These are phyloP conservation scores for Drepana arcuata DNA, from an alignment of 1,140 invertebrate genomes.

Conservation along the genomic window DNA sequence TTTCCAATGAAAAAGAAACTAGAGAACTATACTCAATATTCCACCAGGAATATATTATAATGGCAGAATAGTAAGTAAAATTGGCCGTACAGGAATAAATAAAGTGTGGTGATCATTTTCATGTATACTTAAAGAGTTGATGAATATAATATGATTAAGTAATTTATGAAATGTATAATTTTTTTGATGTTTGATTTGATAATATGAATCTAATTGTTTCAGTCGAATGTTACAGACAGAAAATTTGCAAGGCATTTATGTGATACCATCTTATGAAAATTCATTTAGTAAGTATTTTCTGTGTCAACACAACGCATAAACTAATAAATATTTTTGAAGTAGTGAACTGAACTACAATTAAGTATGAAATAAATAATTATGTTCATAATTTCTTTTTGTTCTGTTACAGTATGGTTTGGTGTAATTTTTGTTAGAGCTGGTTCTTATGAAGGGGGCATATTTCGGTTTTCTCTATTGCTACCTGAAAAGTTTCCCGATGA, in stretches of 20 bases:
- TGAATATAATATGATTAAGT: too few relatives aligned
- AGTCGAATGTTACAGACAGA: slow-evolving; percentile 90
- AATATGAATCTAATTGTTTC: slow-evolving; percentile 48
- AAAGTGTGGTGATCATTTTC: too few relatives aligned
- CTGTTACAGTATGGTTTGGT: slow-evolving; percentile 90
- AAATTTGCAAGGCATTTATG: slow-evolving; percentile 90
- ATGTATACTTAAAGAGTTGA: too few relatives aligned
- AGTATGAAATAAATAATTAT: too few relatives aligned
- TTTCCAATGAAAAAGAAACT: slow-evolving; percentile 36
- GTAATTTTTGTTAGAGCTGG: slow-evolving; percentile 92
- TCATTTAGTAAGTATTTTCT: slow-evolving; percentile 78
- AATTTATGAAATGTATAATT: too few relatives aligned
- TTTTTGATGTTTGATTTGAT: too few relatives aligned
- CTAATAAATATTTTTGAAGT: too few relatives aligned
- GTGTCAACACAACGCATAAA: too few relatives aligned
- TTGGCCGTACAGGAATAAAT: too few relatives aligned
- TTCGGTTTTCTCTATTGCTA: slow-evolving; percentile 89
- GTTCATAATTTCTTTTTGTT: too few relatives aligned
- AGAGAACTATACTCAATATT: slow-evolving; percentile 53
- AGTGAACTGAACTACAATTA: too few relatives aligned
- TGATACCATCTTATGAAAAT: slow-evolving; percentile 90
- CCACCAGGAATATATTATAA: slow-evolving; percentile 60
- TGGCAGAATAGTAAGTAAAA: slow-evolving; percentile 64
- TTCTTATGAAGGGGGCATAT: slow-evolving; percentile 89
- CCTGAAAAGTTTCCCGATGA: slow-evolving; percentile 92